A percentile compares a stretch with the other conserved stretches of the same genome.
These are phyloP conservation scores for Medauroidea extradentata DNA, from an alignment of 1,140 invertebrate genomes.

Conservation along the genomic window DNA sequence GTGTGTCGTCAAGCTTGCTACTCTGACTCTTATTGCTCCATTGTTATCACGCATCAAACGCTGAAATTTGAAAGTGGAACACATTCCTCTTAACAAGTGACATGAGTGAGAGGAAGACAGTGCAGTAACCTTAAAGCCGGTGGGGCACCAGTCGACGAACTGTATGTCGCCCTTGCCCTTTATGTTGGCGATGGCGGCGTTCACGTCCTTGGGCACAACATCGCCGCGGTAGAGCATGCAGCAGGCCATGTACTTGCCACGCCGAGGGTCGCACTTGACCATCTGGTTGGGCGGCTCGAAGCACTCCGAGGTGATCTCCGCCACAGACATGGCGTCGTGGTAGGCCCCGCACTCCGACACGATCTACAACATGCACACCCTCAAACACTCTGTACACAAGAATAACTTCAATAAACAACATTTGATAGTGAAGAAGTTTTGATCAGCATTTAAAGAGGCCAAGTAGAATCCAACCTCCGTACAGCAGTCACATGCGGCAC, in stretches of 20 bases:
- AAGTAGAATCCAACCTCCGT: too few relatives aligned
- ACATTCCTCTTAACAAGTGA: too few relatives aligned
- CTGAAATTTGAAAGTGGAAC: too few relatives aligned
- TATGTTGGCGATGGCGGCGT: conserved; percentile 77
- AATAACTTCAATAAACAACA: too few relatives aligned
- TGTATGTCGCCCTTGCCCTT: conserved; percentile 81
- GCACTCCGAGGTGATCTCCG: conserved; percentile 80
- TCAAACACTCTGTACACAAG: too few relatives aligned
- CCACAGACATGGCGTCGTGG: conserved; percentile 76
- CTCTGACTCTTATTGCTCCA: too few relatives aligned
- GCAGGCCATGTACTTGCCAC: conserved; percentile 89
- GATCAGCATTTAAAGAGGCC: too few relatives aligned
- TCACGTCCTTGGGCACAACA: conserved; percentile 77
- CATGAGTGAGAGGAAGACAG: conserved; percentile 54
- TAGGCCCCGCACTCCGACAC: conserved; percentile 50
- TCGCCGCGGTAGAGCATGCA: conserved; percentile 68
- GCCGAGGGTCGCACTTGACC: conserved; percentile 83
- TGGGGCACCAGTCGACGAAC: conserved; percentile 80
- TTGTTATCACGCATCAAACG: too few relatives aligned
- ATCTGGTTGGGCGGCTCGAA: conserved; percentile 66
- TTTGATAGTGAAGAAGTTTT: too few relatives aligned
- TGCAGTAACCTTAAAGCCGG: conserved; percentile 61
- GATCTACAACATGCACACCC: too few relatives aligned
- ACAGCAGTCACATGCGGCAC: too few relatives aligned
- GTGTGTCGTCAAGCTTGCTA: too few relatives aligned